phyloP scores from a whole-genome alignment of 2,888 invertebrate species.

The Euzophera pinguis region DNA sequence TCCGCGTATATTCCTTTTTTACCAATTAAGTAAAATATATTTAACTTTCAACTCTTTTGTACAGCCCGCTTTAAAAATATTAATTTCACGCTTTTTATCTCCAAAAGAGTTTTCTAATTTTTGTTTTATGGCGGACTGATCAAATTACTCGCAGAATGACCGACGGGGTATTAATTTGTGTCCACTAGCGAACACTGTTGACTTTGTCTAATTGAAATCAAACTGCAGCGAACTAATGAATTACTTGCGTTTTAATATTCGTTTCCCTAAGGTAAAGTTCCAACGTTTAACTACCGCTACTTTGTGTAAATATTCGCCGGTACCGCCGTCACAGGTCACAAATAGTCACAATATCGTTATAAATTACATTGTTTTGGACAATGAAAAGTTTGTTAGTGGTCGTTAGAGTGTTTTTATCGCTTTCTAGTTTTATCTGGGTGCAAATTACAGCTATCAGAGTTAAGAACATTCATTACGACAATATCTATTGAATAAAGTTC shows the following conservation, averaged over 20 bases:
- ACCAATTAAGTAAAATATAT: not conserved
- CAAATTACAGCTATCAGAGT: constrained; percentile 31
- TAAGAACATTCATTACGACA: constrained; percentile 8
- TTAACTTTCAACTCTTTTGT: not conserved
- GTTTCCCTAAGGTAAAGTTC: constrained; percentile 25
- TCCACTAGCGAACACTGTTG: constrained; percentile 47
- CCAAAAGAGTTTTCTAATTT: constrained; percentile 4
- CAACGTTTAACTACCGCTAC: constrained; percentile 12
- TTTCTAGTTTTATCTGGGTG: constrained; percentile 40
- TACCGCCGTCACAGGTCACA: not conserved
- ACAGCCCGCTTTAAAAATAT: not conserved
- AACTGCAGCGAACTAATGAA: constrained; percentile 55
- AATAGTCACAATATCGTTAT: constrained; percentile 9
- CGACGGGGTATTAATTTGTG: constrained; percentile 46
- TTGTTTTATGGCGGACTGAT: constrained; percentile 23
- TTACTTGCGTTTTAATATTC: constrained; percentile 37
- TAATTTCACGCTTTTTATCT: constrained; percentile 2
- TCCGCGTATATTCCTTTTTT: too few relatives aligned
- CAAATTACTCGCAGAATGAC: constrained; percentile 30
- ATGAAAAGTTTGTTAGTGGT: constrained; percentile 29
- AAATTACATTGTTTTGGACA: constrained; percentile 40
- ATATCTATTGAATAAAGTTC: not conserved
- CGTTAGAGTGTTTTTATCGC: constrained; percentile 33
- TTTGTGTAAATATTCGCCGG: not conserved
- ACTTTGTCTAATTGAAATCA: constrained; percentile 67